Evolutionary conservation across 2,113 vertebrate species (phyloP).

Genomic region (Lontra canadensis): DNA sequence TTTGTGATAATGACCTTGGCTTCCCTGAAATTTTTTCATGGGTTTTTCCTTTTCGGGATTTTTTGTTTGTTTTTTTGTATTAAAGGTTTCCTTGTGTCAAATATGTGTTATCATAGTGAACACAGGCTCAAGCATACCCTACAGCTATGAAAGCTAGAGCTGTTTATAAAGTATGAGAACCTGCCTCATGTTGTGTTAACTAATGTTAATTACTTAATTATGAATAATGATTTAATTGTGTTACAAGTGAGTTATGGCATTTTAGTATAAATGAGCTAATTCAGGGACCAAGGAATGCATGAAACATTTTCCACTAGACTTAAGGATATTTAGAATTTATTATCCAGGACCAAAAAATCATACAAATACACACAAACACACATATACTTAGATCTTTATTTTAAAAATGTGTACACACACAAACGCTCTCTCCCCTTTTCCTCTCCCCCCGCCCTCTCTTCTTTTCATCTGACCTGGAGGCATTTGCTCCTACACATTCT

Average conservation of each 20-base stretch:
- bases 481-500: background rate
- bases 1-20: background rate
- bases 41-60: background rate
- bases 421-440: background rate
- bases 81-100: background rate
- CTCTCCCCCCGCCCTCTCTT: too few relatives aligned
- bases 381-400: constrained; percentile 28
- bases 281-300: background rate
- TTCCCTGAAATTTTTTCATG: background rate
- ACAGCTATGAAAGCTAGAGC: background rate
- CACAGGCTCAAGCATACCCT: background rate
- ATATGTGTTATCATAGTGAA: background rate
- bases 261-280: background rate
- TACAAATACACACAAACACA: background rate
- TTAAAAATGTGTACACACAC: constrained; percentile 25
- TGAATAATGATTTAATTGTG: background rate
- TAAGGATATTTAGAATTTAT: background rate
- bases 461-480: background rate
- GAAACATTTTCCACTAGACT: background rate
- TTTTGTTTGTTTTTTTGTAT: background rate
- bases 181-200: background rate
- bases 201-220: background rate
- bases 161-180: too few relatives aligned
- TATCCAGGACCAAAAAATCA: background rate
- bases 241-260: background rate